Conservation (phyloP, 1,140 invertebrate genomes). For the Drosophila azteca region DNA sequence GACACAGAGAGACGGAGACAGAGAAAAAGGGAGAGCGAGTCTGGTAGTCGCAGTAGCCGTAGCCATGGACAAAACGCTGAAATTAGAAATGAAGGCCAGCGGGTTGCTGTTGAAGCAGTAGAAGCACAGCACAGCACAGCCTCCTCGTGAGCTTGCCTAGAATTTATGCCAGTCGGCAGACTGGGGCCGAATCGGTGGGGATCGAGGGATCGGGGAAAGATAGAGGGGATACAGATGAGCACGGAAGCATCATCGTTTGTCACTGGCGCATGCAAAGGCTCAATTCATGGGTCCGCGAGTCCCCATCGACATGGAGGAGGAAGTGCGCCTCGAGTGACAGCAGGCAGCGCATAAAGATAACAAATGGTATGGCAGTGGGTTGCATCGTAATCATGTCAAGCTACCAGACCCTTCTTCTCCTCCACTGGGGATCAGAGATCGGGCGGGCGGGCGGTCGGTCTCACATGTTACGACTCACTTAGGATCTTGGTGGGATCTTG, state of each 20-base stretch:
- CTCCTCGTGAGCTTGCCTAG: constrained; percentile 23
- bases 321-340: constrained; percentile 61
- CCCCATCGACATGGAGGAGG: constrained; percentile 38
- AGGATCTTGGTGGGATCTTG: constrained; percentile 14
- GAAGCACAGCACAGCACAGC: neutral
- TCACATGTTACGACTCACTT: constrained; percentile 47
- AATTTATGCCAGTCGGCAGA: constrained; percentile 63
- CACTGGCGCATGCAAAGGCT: constrained; percentile 48
- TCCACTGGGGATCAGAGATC: too few relatives aligned
- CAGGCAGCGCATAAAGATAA: constrained; percentile 58
- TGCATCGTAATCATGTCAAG: constrained; percentile 72
- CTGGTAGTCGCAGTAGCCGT: constrained; percentile 30
- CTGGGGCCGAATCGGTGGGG: constrained; percentile 6
- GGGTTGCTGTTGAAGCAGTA: constrained; percentile 35
- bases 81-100: constrained; percentile 77
- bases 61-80: constrained; percentile 70
- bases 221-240: constrained; percentile 46
- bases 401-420: neutral
- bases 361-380: constrained; percentile 49
- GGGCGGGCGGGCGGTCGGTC: neutral
- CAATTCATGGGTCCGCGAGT: constrained; percentile 57
- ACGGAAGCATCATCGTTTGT: constrained; percentile 70
- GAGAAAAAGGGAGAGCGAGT: constrained; percentile 18
- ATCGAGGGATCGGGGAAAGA: constrained; percentile 10
- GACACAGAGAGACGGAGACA: too few relatives aligned